A percentile compares a stretch with the other conserved stretches of the same genome.
Evolutionary conservation across 2,888 invertebrate species (phyloP).

Genomic region (Meteorus colon): DNA sequence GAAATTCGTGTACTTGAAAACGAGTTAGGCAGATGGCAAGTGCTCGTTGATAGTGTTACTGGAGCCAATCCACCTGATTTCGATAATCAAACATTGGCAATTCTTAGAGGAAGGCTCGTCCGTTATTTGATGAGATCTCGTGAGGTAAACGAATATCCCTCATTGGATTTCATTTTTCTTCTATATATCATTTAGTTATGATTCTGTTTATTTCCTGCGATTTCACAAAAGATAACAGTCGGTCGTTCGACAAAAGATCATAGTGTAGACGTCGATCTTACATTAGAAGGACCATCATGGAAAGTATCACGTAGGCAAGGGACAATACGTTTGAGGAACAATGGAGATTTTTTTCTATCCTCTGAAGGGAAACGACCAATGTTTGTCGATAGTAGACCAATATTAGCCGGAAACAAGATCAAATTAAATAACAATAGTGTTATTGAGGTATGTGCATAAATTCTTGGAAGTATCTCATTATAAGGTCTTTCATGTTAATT

Average conservation of each 20-base stretch:
- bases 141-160: slow-evolving; percentile 77
- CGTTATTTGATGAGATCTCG: slow-evolving; percentile 95
- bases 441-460: slow-evolving; percentile 81
- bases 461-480: not conserved
- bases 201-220: slow-evolving; percentile 12
- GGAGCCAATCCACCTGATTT: slow-evolving; percentile 90
- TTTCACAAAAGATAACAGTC: slow-evolving; percentile 83
- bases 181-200: slow-evolving; percentile 10
- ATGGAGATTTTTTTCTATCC: slow-evolving; percentile 95
- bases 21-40: slow-evolving; percentile 93
- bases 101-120: slow-evolving; percentile 91
- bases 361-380: slow-evolving; percentile 97
- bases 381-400: slow-evolving; percentile 94
- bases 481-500: slow-evolving; percentile 14
- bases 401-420: slow-evolving; percentile 90
- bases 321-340: slow-evolving; percentile 90
- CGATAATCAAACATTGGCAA: slow-evolving; percentile 94
- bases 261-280: slow-evolving; percentile 93
- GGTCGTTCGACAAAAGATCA: slow-evolving; percentile 92
- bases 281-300: slow-evolving; percentile 94
- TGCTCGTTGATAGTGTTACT: slow-evolving; percentile 91
- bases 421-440: slow-evolving; percentile 95
- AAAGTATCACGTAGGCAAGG: slow-evolving; percentile 96
- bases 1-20: slow-evolving; percentile 93
- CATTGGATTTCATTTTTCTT: not conserved